phyloP scores from a whole-genome alignment of 2,888 invertebrate genomes.

The Galerucella calmariensis region DNA sequence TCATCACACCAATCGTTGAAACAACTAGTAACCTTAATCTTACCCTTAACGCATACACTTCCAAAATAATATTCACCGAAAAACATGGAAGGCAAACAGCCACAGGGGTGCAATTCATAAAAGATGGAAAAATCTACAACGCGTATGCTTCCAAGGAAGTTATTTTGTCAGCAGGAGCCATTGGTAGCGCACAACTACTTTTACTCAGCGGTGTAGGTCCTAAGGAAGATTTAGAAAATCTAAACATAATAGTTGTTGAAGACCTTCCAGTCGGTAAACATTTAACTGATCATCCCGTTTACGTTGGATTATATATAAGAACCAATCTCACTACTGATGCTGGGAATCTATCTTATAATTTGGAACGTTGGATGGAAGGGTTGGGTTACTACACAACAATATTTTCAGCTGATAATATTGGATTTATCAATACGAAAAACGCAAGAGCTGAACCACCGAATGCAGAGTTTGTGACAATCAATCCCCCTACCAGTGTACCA shows the following conservation, averaged over 20 bases:
- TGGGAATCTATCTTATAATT: not conserved
- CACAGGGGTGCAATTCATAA: constrained; percentile 69
- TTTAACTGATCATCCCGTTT: constrained; percentile 52
- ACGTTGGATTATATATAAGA: constrained; percentile 45
- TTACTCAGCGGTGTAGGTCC: constrained; percentile 57
- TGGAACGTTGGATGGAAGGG: constrained; percentile 18
- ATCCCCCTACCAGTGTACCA: constrained; percentile 18
- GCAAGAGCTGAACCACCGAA: constrained; percentile 10
- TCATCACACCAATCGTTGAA: constrained; percentile 67
- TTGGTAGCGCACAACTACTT: constrained; percentile 68
- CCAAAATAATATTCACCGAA: constrained; percentile 66
- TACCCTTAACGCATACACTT: constrained; percentile 68
- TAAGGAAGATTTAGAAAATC: constrained; percentile 42
- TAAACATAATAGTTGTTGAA: constrained; percentile 47
- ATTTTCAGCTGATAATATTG: constrained; percentile 21
- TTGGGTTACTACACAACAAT: constrained; percentile 18
- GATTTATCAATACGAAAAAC: constrained; percentile 29
- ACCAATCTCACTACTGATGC: constrained; percentile 18
- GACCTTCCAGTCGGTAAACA: constrained; percentile 53
- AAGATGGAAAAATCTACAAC: constrained; percentile 62
- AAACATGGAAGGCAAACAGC: constrained; percentile 62
- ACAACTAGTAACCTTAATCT: constrained; percentile 70
- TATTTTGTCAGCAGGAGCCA: constrained; percentile 80
- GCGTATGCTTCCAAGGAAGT: constrained; percentile 74
- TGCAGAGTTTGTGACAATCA: constrained; percentile 8